Evolutionary conservation across 2,888 invertebrate genomes (phyloP).

Genomic region (Acanthosepion esculentum): DNA sequence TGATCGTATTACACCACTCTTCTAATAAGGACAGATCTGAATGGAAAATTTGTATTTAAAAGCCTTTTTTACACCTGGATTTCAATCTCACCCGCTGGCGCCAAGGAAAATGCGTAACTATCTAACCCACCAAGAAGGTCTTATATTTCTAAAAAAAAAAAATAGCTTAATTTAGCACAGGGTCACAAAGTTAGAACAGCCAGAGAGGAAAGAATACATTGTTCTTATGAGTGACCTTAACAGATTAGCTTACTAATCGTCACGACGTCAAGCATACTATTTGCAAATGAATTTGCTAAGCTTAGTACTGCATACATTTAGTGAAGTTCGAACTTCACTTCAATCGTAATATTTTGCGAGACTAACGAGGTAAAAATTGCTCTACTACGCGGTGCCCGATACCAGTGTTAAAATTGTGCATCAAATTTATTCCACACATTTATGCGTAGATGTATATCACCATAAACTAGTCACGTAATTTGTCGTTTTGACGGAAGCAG

Average conservation of each 20-base stretch:
- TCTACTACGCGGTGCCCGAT: neutral
- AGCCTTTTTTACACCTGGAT: neutral
- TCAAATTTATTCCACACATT: neutral
- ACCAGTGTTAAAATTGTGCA: neutral
- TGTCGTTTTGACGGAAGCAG: neutral
- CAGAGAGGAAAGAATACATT: too few species aligned
- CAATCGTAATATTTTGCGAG: neutral
- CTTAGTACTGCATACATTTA: neutral
- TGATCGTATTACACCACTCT: too few species aligned
- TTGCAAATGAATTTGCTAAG: neutral
- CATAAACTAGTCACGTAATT: neutral
- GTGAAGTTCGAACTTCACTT: neutral
- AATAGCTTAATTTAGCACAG: neutral
- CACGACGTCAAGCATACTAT: neutral
- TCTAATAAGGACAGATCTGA: too few species aligned
- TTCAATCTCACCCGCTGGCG: neutral
- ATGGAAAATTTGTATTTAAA: neutral
- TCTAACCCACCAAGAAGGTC: neutral
- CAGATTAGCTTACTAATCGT: neutral
- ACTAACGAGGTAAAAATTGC: neutral
- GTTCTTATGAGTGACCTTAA: neutral
- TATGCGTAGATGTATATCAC: neutral
- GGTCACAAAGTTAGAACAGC: neutral
- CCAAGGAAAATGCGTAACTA: neutral
- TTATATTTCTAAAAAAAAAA: neutral